phyloP scores from a whole-genome alignment of 2,113 vertebrate genomes.

The Peromyscus polionotus region DNA sequence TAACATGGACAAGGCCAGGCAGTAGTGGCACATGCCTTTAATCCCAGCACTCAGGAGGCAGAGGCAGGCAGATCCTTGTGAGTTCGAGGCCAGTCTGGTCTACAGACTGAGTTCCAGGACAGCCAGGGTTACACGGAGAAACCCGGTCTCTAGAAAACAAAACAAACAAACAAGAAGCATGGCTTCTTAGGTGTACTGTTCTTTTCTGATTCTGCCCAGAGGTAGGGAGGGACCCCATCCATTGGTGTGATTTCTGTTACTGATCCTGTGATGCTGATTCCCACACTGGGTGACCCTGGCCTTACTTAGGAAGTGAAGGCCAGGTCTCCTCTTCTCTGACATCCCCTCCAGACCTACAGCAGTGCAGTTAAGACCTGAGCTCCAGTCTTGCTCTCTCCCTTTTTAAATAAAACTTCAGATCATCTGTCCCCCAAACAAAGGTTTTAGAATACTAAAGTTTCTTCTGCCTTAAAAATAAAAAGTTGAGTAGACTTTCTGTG shows the following conservation, averaged over 20 bases:
- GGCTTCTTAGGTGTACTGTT: not conserved
- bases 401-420: not conserved
- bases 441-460: not conserved
- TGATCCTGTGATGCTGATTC: not conserved
- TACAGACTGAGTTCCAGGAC: not conserved
- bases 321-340: not conserved
- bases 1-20: not conserved
- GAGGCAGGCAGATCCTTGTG: not conserved
- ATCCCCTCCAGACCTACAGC: not conserved
- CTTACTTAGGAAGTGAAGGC: not conserved
- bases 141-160: not conserved
- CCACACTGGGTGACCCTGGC: not conserved
- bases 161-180: not conserved
- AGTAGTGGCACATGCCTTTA: not conserved
- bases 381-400: not conserved
- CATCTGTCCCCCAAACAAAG: constrained; percentile 28
- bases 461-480: constrained; percentile 25
- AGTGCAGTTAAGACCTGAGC: not conserved
- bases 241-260: not conserved
- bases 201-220: not conserved
- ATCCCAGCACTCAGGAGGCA: not conserved
- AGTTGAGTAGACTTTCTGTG: constrained; percentile 22
- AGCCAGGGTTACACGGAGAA: not conserved
- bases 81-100: not conserved
- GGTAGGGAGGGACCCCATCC: not conserved